Percentiles rank a stretch among this genome's conserved stretches.
These are phyloP conservation scores for Agriopis marginaria DNA, from an alignment of 2,888 invertebrate species.

Conservation along the genomic window DNA sequence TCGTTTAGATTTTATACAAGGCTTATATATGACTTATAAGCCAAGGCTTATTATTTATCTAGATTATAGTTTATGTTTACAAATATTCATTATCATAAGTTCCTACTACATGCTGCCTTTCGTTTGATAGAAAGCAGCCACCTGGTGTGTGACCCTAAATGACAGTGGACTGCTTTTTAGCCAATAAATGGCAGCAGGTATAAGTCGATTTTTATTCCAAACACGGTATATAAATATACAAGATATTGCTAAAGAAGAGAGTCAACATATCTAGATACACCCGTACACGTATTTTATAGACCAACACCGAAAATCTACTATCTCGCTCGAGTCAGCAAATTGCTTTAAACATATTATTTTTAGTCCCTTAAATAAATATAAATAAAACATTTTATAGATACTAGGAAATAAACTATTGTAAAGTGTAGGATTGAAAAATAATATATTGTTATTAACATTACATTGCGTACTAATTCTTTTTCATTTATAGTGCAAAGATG, in stretches of 20 bases:
- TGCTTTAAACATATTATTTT: no score
- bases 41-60: no score
- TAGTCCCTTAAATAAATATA: no score
- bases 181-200: neutral
- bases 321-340: conserved; percentile 53
- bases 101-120: neutral
- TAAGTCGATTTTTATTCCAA: conserved; percentile 60
- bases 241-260: conserved; percentile 66
- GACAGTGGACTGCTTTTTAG: neutral
- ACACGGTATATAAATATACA: conserved; percentile 56
- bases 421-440: no score
- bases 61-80: neutral
- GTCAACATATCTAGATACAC: conserved; percentile 51
- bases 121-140: neutral
- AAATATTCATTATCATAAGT: neutral
- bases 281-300: conserved; percentile 51
- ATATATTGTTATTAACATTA: no score
- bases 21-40: no score
- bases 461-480: no score
- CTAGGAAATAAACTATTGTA: no score
- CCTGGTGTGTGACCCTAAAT: neutral
- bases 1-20: no score
- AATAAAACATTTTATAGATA: no score
- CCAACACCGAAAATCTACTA: conserved; percentile 56
- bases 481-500: no score